phyloP scores from a whole-genome alignment of 2,797 vertebrate genomes.

The Dipus sagitta region DNA sequence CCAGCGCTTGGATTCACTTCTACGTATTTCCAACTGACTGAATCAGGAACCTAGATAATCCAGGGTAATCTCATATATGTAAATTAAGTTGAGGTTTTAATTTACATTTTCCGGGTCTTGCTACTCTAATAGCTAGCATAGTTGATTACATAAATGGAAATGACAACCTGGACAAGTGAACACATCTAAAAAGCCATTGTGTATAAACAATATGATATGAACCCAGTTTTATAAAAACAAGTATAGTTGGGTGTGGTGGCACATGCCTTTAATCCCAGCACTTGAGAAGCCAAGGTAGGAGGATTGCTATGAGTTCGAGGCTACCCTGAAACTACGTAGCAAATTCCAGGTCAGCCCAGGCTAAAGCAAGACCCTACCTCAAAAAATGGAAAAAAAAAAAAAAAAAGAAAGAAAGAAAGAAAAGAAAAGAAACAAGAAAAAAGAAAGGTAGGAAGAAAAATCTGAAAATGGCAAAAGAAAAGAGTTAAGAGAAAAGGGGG shows the following conservation, averaged over 20 bases:
- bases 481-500: neutral
- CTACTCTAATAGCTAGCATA: neutral
- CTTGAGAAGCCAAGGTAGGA: no score
- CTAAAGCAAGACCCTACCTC: no score
- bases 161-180: neutral
- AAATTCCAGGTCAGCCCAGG: no score
- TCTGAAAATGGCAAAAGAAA: neutral
- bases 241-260: neutral
- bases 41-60: neutral
- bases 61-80: neutral
- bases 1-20: neutral
- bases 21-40: neutral
- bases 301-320: no score
- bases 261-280: no score
- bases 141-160: neutral
- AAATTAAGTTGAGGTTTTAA: conserved; percentile 44
- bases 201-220: neutral
- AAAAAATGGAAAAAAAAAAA: no score
- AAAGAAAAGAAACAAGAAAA: no score
- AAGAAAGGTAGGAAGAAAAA: conserved; percentile 5
- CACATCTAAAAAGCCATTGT: neutral
- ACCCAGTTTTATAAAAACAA: neutral
- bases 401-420: no score
- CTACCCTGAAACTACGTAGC: no score
- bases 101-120: neutral